Evolutionary conservation across 2,888 invertebrate genomes (phyloP), one percentile per base, ranked within the genome.

Genomic region (Meandrusa payeni): DNA sequence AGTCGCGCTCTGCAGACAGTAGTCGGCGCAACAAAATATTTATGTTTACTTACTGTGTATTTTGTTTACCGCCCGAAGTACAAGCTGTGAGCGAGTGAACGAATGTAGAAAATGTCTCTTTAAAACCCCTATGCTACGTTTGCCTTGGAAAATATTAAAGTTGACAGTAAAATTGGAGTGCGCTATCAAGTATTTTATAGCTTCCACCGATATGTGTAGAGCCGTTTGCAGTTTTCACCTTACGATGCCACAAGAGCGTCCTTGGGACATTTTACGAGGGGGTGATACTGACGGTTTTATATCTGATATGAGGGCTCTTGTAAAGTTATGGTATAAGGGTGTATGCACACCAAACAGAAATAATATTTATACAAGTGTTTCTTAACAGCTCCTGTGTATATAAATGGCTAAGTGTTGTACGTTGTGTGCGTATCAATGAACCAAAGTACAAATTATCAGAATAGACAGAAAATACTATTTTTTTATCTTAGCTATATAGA

Each of bases 201-300:
- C 36, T 24, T 46, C 23, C 32, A 29, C 12, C 47, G 44, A 31
- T 37, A 10, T 38, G 41, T 47, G 39, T 41, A 46, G 36, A 36
- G 51, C 44, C 52, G 53, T 59, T 63, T 57, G 51, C 61, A 53
- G 53, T 64, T 55, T 62, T 62, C 58, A 63, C 63, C 61, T 65
- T 56, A 52, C 52, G 51, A 52, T 47, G 55, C 57, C 58, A 53
- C 60, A 61, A 50, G 55, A 66, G 64, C 64, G 64, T 64, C 62
- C 67, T 69, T 64, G 61, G 61, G 64, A 60, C 67, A 64, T 75
- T 82, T 81, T 79, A 82, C 73, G 66, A 69, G 61, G 62, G 67
- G 66, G 65, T 69, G 70, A 61, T 64, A 63, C 68, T 68, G 76
- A 68, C 68, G 67, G 64, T 69, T 85, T 83, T 82, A 83, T 69